Base-by-base conservation (phyloP, 2,888 invertebrate genomes). In the Epiblema foenella region DNA sequence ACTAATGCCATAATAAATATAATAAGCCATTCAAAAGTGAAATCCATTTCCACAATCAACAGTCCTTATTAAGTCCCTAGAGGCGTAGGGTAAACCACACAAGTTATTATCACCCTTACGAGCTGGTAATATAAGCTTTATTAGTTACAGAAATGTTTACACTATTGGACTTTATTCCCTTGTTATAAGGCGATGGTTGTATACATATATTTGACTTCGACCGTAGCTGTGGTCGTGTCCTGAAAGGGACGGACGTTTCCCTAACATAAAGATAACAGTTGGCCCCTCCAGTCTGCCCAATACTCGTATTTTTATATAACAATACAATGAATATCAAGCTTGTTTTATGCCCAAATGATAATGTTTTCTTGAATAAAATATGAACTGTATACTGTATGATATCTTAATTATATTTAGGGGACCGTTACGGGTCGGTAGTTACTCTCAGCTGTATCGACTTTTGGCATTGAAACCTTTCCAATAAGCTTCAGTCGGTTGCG, bases 231-330 rank as follows among this genome's bases (percentile, higher is more conserved):
- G 52, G 37, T 51, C 58, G 65, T 54, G n/a, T 37, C 18, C 29
- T 66, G 17, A 77, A 78, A 79, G 76, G 77, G 75, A 79, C 84
- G 85, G 85, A 84, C 80, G 78, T 75, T 75, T 75, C 77, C 76
- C 78, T 72, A 75, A 77, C 64, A 78, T 82, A 79, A 83, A 84
- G 85, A 85, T 85, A 85, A 81, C 81, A 78, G 73, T 78, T 73
- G 54, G 65, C 60, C 24, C 12, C 59, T 64, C 64, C 58, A 58
- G 58, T 17, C 58, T 24, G 24, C 24, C 5, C 62, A 46, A 67
- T 67, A 66, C 67, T 67, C 66, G 56, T 59, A 56, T 65, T n/a
- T n/a, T n/a, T n/a, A n/a, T n/a, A n/a, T n/a, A n/a, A n/a, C n/a
- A n/a, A 67, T 62, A 67, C 62, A 66, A 67, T 71, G 18, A 56